Conservation (phyloP, 1,140 invertebrate genomes). For the Drosophila navojoa region DNA sequence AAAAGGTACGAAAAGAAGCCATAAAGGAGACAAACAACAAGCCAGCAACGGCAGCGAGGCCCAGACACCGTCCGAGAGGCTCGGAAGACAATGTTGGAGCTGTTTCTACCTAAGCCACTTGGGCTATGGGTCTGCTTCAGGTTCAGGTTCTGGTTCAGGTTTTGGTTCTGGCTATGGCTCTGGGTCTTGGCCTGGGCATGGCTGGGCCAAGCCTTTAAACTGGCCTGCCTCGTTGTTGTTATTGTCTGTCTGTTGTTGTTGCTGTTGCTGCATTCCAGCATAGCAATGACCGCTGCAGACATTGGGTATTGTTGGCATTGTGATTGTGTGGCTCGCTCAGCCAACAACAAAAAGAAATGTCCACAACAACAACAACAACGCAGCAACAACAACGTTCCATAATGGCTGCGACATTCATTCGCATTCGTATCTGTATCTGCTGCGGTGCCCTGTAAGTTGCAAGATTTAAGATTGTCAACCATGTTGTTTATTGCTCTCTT, state of each 20-base stretch:
- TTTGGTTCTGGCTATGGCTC: slow-evolving; percentile 11
- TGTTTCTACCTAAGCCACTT: slow-evolving; percentile 62
- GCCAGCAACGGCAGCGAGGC: slow-evolving; percentile 34
- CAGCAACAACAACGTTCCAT: slow-evolving; percentile 52
- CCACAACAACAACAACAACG: slow-evolving; percentile 38
- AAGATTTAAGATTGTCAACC: slow-evolving; percentile 83
- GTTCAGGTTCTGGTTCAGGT: slow-evolving; percentile 23
- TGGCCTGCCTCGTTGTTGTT: slow-evolving; percentile 38
- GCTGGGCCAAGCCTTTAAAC: slow-evolving; percentile 68
- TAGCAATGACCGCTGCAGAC: slow-evolving; percentile 79
- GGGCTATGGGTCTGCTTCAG: slow-evolving; percentile 25
- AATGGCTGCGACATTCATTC: slow-evolving; percentile 81
- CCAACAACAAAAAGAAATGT: slow-evolving; percentile 53
- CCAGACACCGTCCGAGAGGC: slow-evolving; percentile 27
- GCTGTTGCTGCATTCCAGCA: slow-evolving; percentile 70
- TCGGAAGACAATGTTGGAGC: slow-evolving; percentile 34
- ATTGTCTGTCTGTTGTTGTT: not conserved
- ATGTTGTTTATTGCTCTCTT: slow-evolving; percentile 81
- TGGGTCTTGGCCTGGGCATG: slow-evolving; percentile 5
- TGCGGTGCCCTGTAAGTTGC: slow-evolving; percentile 63
- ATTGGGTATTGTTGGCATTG: slow-evolving; percentile 50
- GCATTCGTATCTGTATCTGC: slow-evolving; percentile 73
- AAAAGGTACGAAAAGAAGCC: slow-evolving; percentile 79
- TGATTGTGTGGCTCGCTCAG: slow-evolving; percentile 43
- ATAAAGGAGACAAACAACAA: slow-evolving; percentile 81